Evolutionary conservation across 2,797 vertebrate genomes (phyloP).

Genomic region (Betta splendens): DNA sequence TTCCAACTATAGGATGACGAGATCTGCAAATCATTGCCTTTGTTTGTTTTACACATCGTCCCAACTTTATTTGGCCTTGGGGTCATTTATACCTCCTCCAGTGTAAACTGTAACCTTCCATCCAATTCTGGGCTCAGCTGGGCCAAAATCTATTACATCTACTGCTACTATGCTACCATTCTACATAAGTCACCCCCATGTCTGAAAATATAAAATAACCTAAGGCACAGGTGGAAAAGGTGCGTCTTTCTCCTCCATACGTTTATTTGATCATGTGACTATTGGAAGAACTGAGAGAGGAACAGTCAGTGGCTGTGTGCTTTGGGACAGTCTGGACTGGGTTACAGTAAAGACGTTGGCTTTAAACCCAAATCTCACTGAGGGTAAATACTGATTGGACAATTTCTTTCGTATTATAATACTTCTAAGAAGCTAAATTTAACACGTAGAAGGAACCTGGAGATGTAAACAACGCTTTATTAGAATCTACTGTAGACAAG

Average conservation of each 20-base stretch:
- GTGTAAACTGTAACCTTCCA: slow-evolving; percentile 65
- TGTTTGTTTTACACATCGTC: too few species aligned
- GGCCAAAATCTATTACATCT: slow-evolving; percentile 33
- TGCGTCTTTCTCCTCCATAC: slow-evolving; percentile 52
- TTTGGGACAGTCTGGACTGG: slow-evolving; percentile 47
- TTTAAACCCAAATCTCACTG: slow-evolving; percentile 18
- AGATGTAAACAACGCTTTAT: slow-evolving; percentile 65
- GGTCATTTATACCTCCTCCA: slow-evolving; percentile 61
- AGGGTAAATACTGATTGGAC: slow-evolving; percentile 22
- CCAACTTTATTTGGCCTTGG: too few species aligned
- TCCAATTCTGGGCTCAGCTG: slow-evolving; percentile 42
- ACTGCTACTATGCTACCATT: slow-evolving; percentile 23
- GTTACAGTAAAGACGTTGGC: slow-evolving; percentile 58
- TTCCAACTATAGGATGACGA: too few species aligned
- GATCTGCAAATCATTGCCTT: too few species aligned
- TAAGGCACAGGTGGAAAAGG: slow-evolving; percentile 63
- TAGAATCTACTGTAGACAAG: slow-evolving; percentile 30
- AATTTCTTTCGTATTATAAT: slow-evolving; percentile 22
- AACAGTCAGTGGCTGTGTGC: slow-evolving; percentile 61
- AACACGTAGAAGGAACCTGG: slow-evolving; percentile 30
- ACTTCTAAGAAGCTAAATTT: slow-evolving; percentile 27
- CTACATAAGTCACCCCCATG: slow-evolving; percentile 31
- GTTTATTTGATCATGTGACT: slow-evolving; percentile 16
- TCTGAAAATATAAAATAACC: slow-evolving; percentile 35
- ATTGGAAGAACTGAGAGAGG: slow-evolving; percentile 26